These are phyloP conservation scores for Vidua macroura DNA, from an alignment of 2,113 vertebrate species.

Conservation along the genomic window DNA sequence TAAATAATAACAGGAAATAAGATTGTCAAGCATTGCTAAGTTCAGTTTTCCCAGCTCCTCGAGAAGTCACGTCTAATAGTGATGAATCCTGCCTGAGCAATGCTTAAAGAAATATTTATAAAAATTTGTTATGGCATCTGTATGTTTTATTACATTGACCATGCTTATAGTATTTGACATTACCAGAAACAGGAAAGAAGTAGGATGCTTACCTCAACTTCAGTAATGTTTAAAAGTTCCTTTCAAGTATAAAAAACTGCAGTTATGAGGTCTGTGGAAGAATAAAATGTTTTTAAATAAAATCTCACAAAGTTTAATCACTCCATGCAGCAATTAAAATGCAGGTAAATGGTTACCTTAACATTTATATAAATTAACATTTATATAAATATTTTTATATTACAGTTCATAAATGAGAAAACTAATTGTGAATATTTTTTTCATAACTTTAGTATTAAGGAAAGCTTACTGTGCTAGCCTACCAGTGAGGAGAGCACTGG, in stretches of 20 bases:
- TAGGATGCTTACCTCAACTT: not conserved
- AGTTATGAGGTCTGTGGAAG: not conserved
- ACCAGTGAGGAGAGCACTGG: not conserved
- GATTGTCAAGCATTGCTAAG: slow-evolving; percentile 24
- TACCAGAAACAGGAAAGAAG: not conserved
- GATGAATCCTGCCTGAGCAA: slow-evolving; percentile 21
- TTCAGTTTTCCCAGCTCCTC: slow-evolving; percentile 7
- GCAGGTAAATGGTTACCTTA: not conserved
- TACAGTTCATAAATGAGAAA: not conserved
- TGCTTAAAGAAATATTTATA: slow-evolving; percentile 60
- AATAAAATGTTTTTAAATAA: not conserved
- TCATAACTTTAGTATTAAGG: not conserved
- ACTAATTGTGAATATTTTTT: not conserved
- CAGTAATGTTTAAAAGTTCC: not conserved
- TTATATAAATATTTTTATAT: not conserved
- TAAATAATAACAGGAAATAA: slow-evolving; percentile 48
- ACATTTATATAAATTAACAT: not conserved
- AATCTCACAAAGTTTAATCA: not conserved
- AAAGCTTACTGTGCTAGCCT: not conserved
- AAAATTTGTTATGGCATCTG: slow-evolving; percentile 16
- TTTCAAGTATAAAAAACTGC: not conserved
- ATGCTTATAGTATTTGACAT: slow-evolving; percentile 55
- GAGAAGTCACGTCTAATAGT: slow-evolving; percentile 30
- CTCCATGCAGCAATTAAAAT: not conserved
- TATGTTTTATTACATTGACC: slow-evolving; percentile 23